Evolutionary conservation across 2,797 vertebrate species (phyloP), one percentile per base, ranked within the genome.

Genomic region (Cebuella pygmaea): DNA sequence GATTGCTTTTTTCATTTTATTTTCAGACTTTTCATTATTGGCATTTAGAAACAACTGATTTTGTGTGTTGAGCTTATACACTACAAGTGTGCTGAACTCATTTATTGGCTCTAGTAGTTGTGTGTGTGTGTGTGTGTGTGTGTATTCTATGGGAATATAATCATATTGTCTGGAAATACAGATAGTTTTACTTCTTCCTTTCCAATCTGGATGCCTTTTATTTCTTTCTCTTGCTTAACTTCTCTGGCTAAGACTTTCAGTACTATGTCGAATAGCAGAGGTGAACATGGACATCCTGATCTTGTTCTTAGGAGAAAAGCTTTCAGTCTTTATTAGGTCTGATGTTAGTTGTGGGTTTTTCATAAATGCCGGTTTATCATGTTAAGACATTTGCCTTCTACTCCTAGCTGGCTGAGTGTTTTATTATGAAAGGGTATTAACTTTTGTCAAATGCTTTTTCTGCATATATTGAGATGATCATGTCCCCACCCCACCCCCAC

Each of bases 151-250:
- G 41, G 13, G 26, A 61, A 80, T 48, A 59, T n/a, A 57, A 11
- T 50, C 0, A 64, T 44, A 41, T 67, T 10, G 39, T 59, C 44
- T 93, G 39, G 39, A 85, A 75, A 55, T 81, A 82, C 7, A 81
- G 55, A 67, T 30, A 93, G 39, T 81, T 81, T 95, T 74, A 82
- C 6, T 75, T 95, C 44, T 80, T 86, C 48, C 30, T 64, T 88
- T 36, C 59, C 72, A 70, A 17, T 93, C 44, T 93, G 57, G 48
- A 88, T 75, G 30, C 13, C 78, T 82, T 92, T 88, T 52, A 26
- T 57, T 95, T 55, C 57, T 88, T 67, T 93, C 84, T 82, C 84
- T 94, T 55, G 57, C 44, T 61, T 88, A 70, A 83, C 12, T 88
- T 78, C 36, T 83, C 48, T 78, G 59, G 48, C 46, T 61, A 83